Evolutionary conservation across 1,140 invertebrate species (phyloP).

Genomic region (Acromyrmex charruanus): DNA sequence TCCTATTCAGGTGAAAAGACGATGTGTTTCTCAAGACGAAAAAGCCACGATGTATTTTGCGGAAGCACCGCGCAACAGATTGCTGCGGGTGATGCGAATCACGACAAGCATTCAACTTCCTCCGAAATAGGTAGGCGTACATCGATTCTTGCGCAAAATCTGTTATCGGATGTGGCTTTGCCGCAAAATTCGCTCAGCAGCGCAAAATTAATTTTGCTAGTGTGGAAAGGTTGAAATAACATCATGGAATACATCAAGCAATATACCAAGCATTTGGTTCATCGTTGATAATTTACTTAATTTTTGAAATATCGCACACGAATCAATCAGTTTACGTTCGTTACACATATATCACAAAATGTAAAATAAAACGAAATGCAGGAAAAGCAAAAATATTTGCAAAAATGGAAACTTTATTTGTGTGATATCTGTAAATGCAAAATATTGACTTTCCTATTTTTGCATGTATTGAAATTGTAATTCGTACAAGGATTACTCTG

Average conservation of each 20-base stretch:
- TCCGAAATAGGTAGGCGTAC: not conserved
- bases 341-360: not conserved
- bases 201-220: slow-evolving; percentile 14
- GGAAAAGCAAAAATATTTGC: not conserved
- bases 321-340: not conserved
- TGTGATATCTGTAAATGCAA: not conserved
- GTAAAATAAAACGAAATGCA: not conserved
- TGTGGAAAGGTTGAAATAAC: not conserved
- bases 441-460: not conserved
- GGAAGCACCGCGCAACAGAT: slow-evolving; percentile 41
- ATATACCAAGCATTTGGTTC: not conserved
- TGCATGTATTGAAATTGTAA: not conserved
- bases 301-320: not conserved
- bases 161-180: slow-evolving; percentile 1
- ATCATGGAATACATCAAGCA: not conserved
- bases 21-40: not conserved
- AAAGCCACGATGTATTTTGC: not conserved
- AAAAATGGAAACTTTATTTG: not conserved
- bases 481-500: not conserved
- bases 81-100: not conserved
- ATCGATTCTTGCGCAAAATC: slow-evolving; percentile 2
- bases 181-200: not conserved
- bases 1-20: not conserved
- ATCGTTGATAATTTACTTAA: not conserved
- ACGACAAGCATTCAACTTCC: slow-evolving; percentile 24